Conservation (phyloP, 2,888 invertebrate species). For the Pseudolycoriella hygida region DNA sequence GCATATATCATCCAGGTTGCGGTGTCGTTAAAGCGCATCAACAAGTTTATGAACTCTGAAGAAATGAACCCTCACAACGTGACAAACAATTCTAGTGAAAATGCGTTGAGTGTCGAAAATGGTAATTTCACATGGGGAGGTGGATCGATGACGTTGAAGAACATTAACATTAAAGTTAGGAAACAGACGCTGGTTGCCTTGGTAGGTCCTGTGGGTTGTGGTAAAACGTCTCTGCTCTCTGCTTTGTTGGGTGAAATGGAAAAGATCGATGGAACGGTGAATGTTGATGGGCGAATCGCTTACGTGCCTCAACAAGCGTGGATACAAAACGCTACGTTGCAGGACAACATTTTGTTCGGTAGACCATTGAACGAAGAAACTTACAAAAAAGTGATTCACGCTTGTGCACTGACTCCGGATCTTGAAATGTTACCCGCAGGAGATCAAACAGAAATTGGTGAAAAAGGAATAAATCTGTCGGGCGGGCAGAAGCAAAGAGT, state of each 20-base stretch:
- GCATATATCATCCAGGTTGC: conserved; percentile 14
- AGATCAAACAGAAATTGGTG: conserved; percentile 95
- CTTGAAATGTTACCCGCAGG: conserved; percentile 89
- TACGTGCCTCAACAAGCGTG: conserved; percentile 37
- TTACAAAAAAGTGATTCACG: conserved; percentile 68
- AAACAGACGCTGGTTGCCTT: conserved; percentile 24
- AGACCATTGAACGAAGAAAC: conserved; percentile 45
- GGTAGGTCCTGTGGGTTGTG: conserved; percentile 30
- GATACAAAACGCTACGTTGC: conserved; percentile 40
- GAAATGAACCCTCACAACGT: conserved; percentile 32
- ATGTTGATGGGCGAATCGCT: conserved; percentile 27
- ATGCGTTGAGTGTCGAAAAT: conserved; percentile 21
- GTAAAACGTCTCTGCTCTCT: conserved; percentile 31
- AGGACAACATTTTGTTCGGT: conserved; percentile 87
- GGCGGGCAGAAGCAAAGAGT: conserved; percentile 75
- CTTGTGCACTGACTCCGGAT: conserved; percentile 82
- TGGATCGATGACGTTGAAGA: conserved; percentile 15
- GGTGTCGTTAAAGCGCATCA: conserved; percentile 36
- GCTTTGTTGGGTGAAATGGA: conserved; percentile 32
- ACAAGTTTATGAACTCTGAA: conserved; percentile 34
- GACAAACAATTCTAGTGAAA: conserved; percentile 16
- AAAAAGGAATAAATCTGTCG: conserved; percentile 50
- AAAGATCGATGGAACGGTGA: conserved; percentile 17
- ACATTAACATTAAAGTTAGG: conserved; percentile 21
- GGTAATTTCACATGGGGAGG: conserved; percentile 34